Conservation (phyloP, 2,888 invertebrate species). For the Pheosia gnoma region DNA sequence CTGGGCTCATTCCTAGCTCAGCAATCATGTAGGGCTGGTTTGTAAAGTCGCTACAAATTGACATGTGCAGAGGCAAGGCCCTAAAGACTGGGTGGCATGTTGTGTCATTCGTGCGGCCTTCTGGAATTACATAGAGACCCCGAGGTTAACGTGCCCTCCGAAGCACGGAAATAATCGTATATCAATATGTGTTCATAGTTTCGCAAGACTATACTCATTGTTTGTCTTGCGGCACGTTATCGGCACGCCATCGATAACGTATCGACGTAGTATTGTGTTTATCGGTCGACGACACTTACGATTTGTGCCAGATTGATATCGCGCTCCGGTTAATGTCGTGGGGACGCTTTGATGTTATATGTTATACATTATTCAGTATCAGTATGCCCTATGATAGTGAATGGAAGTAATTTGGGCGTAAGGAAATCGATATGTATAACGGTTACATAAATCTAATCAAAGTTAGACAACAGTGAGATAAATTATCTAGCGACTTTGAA, state of each 20-base stretch:
- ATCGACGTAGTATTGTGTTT: constrained; percentile 29
- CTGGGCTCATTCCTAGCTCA: no score
- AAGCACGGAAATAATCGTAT: no score
- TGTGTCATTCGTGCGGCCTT: no score
- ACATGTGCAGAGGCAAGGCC: no score
- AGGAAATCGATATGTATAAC: background rate
- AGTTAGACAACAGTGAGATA: no score
- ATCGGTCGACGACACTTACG: constrained; percentile 42
- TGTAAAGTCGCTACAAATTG: no score
- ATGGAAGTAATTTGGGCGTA: background rate
- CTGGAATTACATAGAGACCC: no score
- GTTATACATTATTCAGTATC: constrained; percentile 16
- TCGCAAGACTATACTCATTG: constrained; percentile 49
- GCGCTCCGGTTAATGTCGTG: constrained; percentile 21
- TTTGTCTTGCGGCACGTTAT: constrained; percentile 29
- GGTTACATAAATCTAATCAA: no score
- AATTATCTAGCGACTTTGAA: no score
- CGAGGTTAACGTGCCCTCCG: no score
- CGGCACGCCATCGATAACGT: constrained; percentile 32
- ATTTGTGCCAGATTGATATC: constrained; percentile 42
- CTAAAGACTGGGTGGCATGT: no score
- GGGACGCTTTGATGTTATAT: constrained; percentile 22
- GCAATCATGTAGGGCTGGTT: no score
- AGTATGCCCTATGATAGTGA: background rate
- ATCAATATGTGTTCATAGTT: constrained; percentile 31